phyloP scores from a whole-genome alignment of 2,113 vertebrate genomes.

The Platanista minor region DNA sequence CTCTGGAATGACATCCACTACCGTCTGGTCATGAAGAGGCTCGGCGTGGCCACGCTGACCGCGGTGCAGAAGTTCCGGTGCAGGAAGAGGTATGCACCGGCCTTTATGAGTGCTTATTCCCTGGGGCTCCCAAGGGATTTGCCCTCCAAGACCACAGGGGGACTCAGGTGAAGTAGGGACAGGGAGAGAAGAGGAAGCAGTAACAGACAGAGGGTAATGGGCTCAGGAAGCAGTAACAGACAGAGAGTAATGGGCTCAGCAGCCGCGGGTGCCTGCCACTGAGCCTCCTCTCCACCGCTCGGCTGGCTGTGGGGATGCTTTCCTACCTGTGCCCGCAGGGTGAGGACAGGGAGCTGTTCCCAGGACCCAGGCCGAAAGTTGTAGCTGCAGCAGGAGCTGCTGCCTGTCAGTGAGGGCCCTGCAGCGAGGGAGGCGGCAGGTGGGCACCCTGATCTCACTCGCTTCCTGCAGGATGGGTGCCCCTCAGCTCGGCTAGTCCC shows the following conservation, averaged over 20 bases:
- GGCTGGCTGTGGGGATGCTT: rapidly evolving
- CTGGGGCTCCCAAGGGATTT: rapidly evolving
- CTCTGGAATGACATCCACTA: conserved; percentile 83
- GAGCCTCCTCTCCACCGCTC: not conserved
- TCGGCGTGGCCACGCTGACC: conserved; percentile 55
- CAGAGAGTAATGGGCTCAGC: not conserved
- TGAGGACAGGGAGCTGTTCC: not conserved
- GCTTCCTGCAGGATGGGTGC: not conserved
- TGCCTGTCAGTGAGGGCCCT: not conserved
- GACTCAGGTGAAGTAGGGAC: not conserved
- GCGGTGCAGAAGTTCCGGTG: conserved; percentile 77
- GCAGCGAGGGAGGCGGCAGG: not conserved
- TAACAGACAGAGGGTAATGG: too few relatives aligned
- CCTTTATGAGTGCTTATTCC: not conserved
- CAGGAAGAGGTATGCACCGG: conserved; percentile 73
- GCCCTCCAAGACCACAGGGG: rapidly evolving
- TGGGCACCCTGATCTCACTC: not conserved
- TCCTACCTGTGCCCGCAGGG: not conserved
- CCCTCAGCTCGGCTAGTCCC: too few relatives aligned
- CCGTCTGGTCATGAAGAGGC: conserved; percentile 45
- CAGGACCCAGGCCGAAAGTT: not conserved
- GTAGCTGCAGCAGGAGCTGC: not conserved
- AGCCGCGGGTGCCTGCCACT: not conserved
- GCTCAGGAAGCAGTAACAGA: not conserved
- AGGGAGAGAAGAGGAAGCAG: not conserved